A percentile compares a stretch with the other conserved stretches of the same genome.
Evolutionary conservation across 2,888 invertebrate species (phyloP).

Genomic region (Didymodactylos carnosus): DNA sequence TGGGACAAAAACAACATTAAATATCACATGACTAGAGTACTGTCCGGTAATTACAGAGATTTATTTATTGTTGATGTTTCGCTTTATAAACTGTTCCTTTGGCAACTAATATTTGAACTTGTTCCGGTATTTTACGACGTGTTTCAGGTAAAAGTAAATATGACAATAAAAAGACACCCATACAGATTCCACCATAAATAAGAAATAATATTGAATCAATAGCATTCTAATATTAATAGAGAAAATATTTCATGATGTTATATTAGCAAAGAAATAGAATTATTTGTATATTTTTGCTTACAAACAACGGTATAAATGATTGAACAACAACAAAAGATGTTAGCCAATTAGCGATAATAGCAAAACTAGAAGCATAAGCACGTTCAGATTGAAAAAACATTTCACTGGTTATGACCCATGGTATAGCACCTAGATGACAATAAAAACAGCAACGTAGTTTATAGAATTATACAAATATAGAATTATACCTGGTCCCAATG

Average conservation of each 20-base stretch:
- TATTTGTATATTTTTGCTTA: not conserved
- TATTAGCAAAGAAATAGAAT: not conserved
- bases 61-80: constrained; percentile 14
- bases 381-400: not conserved
- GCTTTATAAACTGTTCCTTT: constrained; percentile 4
- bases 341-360: not conserved
- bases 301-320: not conserved
- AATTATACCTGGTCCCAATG: not conserved
- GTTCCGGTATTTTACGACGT: not conserved
- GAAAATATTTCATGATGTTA: not conserved
- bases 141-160: not conserved
- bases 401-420: not conserved
- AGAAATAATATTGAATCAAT: not conserved
- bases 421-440: not conserved
- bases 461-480: not conserved
- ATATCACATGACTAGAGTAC: constrained; percentile 17
- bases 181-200: not conserved
- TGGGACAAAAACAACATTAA: constrained; percentile 4
- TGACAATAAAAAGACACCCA: not conserved
- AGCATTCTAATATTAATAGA: not conserved
- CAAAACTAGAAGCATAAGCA: not conserved
- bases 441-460: too few relatives aligned
- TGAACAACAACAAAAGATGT: not conserved
- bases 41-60: too few relatives aligned
- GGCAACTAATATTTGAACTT: not conserved